A percentile compares a stretch with the other conserved stretches of the same genome.
These are phyloP conservation scores for Allacma fusca DNA, from an alignment of 2,888 invertebrate species.

Conservation along the genomic window DNA sequence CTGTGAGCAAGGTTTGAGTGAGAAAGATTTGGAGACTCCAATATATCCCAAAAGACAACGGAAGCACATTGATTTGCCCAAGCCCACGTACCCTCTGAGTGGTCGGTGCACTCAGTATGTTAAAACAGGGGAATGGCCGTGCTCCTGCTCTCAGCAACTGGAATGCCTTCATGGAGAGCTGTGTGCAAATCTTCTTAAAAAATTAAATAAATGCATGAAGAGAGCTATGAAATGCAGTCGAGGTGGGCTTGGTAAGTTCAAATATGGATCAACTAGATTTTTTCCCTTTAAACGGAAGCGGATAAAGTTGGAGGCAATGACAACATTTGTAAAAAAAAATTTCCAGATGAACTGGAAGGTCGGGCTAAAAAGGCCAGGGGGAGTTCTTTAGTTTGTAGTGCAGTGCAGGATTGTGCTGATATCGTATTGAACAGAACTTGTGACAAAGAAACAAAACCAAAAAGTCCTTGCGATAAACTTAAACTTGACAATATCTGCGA, in stretches of 20 bases:
- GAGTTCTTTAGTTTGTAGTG: neutral
- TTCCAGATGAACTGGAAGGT: neutral
- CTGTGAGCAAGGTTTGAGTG: constrained; percentile 24
- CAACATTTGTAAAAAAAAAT: constrained; percentile 11
- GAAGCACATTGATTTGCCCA: constrained; percentile 14
- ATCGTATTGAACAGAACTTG: neutral
- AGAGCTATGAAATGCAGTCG: constrained; percentile 4
- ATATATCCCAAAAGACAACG: neutral
- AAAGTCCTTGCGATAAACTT: too few species aligned
- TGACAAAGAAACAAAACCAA: too few species aligned
- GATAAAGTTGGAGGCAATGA: too few species aligned
- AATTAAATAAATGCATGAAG: constrained; percentile 14
- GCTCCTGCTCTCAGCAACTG: constrained; percentile 21
- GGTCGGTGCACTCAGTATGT: constrained; percentile 42
- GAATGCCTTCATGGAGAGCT: constrained; percentile 27
- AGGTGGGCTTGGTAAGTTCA: neutral
- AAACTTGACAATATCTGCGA: neutral
- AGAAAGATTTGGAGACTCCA: constrained; percentile 29
- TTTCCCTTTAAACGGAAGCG: neutral
- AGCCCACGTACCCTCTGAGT: constrained; percentile 30
- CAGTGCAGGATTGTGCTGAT: neutral
- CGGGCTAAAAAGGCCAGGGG: neutral
- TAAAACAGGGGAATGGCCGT: constrained; percentile 3
- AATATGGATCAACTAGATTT: neutral
- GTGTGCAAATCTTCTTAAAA: constrained; percentile 16